phyloP scores from a whole-genome alignment of 2,113 vertebrate species.

The Cyprinodon brontotheroides region DNA sequence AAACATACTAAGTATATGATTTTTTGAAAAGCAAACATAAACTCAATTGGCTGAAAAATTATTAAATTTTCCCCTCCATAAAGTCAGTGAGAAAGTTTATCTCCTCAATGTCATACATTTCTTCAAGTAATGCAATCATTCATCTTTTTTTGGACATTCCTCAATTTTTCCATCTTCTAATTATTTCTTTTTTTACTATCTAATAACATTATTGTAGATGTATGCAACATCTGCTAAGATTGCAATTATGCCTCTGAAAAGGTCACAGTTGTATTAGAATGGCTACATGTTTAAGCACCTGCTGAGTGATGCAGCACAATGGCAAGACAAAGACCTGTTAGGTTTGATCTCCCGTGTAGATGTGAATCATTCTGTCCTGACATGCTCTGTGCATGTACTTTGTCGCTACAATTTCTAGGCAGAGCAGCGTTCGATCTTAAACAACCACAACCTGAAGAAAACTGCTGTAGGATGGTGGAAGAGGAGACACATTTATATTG shows the following conservation, averaged over 20 bases:
- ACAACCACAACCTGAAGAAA: not conserved
- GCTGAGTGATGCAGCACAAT: not conserved
- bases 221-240: constrained; percentile 8
- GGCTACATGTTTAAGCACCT: constrained; percentile 31
- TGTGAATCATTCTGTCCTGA: not conserved
- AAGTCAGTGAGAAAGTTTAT: no score
- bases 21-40: no score
- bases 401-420: not conserved
- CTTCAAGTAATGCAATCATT: no score
- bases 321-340: not conserved
- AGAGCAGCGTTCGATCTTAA: not conserved
- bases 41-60: no score
- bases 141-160: no score
- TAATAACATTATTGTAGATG: no score
- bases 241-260: constrained; percentile 35
- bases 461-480: not conserved
- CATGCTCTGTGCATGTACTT: not conserved
- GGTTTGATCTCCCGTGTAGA: not conserved
- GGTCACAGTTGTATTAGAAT: constrained; percentile 30
- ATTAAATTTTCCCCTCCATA: no score
- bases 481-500: constrained; percentile 1
- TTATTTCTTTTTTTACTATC: no score
- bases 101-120: no score
- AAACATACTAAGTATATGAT: no score
- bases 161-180: no score